These are phyloP conservation scores for Athalia circularis DNA, from an alignment of 2,888 invertebrate species.

Conservation along the genomic window DNA sequence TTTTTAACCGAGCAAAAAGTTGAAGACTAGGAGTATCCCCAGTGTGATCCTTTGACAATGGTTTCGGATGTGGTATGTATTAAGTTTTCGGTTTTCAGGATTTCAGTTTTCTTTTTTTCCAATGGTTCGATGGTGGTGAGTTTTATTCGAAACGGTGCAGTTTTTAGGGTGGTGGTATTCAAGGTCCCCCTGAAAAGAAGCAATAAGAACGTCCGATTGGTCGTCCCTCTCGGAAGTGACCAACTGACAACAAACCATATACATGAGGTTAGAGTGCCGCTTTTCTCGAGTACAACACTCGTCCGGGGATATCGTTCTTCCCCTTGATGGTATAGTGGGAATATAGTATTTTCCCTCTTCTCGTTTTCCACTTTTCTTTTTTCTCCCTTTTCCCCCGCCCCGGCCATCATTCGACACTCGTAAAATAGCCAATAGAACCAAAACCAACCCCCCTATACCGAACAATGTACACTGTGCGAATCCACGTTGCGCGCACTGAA, in stretches of 20 bases:
- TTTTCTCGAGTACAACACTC: constrained; percentile 16
- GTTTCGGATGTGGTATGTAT: no score
- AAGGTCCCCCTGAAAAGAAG: neutral
- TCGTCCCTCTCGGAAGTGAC: constrained; percentile 28
- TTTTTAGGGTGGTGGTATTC: neutral
- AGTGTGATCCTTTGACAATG: no score
- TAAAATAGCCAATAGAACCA: constrained; percentile 55
- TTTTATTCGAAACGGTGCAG: neutral
- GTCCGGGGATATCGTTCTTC: neutral
- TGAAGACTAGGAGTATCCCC: no score
- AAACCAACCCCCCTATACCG: constrained; percentile 30
- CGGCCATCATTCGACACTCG: constrained; percentile 34
- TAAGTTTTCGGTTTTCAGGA: no score
- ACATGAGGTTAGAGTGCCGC: constrained; percentile 1
- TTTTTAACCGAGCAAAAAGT: no score
- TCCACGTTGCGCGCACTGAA: no score
- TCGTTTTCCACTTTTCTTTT: neutral
- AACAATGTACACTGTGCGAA: neutral
- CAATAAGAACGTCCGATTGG: constrained; percentile 12
- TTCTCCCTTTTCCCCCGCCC: neutral
- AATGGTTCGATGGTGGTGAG: no score
- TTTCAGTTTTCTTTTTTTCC: no score
- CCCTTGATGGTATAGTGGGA: neutral
- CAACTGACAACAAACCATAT: constrained; percentile 31
- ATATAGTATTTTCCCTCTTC: neutral